Conservation (phyloP, 2,113 vertebrate genomes). For the Delphinus delphis region DNA sequence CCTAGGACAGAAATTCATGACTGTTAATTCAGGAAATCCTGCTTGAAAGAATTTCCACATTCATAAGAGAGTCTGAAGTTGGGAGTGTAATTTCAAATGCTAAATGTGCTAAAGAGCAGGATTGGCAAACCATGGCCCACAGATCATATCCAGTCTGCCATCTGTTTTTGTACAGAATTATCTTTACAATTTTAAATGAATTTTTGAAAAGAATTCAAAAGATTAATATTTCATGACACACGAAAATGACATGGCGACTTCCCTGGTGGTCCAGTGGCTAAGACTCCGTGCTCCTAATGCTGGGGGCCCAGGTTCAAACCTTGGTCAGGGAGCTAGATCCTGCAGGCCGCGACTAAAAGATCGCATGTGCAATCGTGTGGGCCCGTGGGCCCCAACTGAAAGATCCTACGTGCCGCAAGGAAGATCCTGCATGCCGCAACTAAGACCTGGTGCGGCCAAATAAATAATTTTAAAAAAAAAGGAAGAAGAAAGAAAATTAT, state of each 20-base stretch:
- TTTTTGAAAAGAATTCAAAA: not conserved
- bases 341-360: too few species aligned
- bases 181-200: constrained; percentile 6
- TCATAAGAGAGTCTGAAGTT: not conserved
- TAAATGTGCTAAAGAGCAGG: not conserved
- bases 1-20: constrained; percentile 20
- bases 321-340: too few species aligned
- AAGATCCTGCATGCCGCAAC: too few species aligned
- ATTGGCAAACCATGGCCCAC: not conserved
- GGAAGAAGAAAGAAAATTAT: not conserved
- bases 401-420: too few species aligned
- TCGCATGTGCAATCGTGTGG: too few species aligned
- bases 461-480: too few species aligned
- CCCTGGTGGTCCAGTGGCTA: too few species aligned
- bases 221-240: not conserved
- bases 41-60: constrained; percentile 24
- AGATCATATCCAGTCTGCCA: not conserved
- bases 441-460: too few species aligned
- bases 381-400: too few species aligned
- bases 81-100: not conserved
- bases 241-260: not conserved
- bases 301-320: too few species aligned
- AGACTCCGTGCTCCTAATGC: too few species aligned
- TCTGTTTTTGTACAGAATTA: not conserved
- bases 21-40: not conserved